A percentile compares a stretch with the other conserved stretches of the same genome.
These are phyloP conservation scores for Oryctes rhinoceros DNA, from an alignment of 1,140 invertebrate species.

Conservation along the genomic window DNA sequence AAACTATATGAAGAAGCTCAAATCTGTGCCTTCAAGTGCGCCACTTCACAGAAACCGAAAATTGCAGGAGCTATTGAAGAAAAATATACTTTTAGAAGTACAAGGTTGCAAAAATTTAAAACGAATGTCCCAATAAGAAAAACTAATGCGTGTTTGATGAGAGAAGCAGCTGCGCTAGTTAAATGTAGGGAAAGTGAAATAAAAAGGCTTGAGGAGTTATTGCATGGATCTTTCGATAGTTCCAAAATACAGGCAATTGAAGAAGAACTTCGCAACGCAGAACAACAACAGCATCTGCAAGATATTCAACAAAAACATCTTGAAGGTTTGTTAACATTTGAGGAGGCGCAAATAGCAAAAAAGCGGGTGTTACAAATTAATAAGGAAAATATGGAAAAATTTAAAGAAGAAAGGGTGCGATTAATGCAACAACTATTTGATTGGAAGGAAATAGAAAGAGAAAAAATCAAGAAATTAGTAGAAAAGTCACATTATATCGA, in stretches of 20 bases:
- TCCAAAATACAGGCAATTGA: conserved; percentile 60
- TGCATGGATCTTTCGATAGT: conserved; percentile 61
- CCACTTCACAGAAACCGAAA: conserved; percentile 54
- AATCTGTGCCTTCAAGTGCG: conserved; percentile 48
- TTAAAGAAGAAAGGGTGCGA: conserved; percentile 62
- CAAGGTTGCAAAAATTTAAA: conserved; percentile 50
- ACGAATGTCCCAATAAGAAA: conserved; percentile 60
- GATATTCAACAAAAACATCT: conserved; percentile 67
- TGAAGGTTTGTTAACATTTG: conserved; percentile 64
- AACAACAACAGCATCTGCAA: conserved; percentile 62
- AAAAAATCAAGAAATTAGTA: conserved; percentile 61
- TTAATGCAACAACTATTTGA: conserved; percentile 63
- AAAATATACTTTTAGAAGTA: conserved; percentile 34
- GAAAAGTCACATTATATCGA: conserved; percentile 63
- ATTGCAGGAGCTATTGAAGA: conserved; percentile 48
- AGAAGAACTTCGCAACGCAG: conserved; percentile 60
- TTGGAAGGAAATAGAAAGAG: conserved; percentile 62
- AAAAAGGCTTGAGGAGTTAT: conserved; percentile 63
- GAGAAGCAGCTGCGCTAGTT: conserved; percentile 62
- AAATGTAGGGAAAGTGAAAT: conserved; percentile 64
- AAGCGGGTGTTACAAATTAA: conserved; percentile 61
- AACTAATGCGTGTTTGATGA: conserved; percentile 62
- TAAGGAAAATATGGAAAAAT: conserved; percentile 63
- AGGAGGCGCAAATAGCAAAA: conserved; percentile 67
- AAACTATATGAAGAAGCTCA: conserved; percentile 60